These are phyloP conservation scores for Neuroterus valhalla DNA, from an alignment of 1,140 invertebrate species.

Conservation along the genomic window DNA sequence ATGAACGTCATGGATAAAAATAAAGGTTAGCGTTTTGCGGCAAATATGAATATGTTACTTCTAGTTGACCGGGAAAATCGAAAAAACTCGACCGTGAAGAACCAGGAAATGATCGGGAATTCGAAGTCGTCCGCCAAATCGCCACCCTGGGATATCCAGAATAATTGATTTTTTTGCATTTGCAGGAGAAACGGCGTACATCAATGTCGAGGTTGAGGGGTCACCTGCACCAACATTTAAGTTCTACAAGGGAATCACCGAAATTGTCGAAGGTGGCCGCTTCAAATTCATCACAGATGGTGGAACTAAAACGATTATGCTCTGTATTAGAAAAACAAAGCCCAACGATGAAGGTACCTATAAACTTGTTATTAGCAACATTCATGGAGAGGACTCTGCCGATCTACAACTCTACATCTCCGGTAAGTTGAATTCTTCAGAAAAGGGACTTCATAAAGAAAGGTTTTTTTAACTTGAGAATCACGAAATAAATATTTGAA, in stretches of 20 bases:
- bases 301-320: conserved; percentile 90
- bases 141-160: too few relatives aligned
- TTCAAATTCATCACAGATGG: conserved; percentile 95
- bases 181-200: conserved; percentile 90
- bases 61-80: too few relatives aligned
- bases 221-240: conserved; percentile 95
- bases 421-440: conserved; percentile 77
- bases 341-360: conserved; percentile 98
- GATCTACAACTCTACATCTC: conserved; percentile 97
- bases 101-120: too few relatives aligned
- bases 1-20: too few relatives aligned
- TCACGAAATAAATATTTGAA: conserved; percentile 28
- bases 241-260: conserved; percentile 93
- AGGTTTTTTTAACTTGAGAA: not conserved
- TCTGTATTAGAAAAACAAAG: conserved; percentile 97
- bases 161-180: conserved; percentile 40
- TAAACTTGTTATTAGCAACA: conserved; percentile 93
- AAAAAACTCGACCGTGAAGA: too few relatives aligned
- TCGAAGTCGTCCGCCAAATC: too few relatives aligned
- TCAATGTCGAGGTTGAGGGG: conserved; percentile 92
- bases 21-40: too few relatives aligned
- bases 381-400: conserved; percentile 94
- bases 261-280: conserved; percentile 94
- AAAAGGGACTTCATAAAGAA: conserved; percentile 1
- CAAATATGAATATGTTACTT: too few relatives aligned